Evolutionary conservation across 2,113 vertebrate species (phyloP), one percentile per base, ranked within the genome.

Genomic region (Festucalex cinctus): DNA sequence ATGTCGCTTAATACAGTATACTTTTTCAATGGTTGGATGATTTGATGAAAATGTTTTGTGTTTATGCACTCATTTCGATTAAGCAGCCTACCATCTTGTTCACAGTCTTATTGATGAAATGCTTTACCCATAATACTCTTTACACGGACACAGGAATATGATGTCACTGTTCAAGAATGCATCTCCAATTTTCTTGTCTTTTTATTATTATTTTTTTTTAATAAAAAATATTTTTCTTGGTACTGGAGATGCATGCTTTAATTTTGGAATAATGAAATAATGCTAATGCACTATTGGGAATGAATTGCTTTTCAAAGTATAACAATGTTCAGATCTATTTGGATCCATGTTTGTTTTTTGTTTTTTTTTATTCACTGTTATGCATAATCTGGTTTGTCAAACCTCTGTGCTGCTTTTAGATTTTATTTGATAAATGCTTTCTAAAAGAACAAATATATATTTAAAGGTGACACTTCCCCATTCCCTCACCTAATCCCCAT

Each of bases 391-490:
- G 74, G 49, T 61, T 64, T 70, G 75, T 75, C 69, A 69, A 49
- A 68, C 4, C 28, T 70, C 49, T 75, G 74, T 81, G 82, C 81
- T 90, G 79, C 83, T 87, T 75, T 74, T 49, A 76, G 48, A 70
- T 79, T 46, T 83, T 78, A 71, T 79, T 78, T 75, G 66, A 70
- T 77, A 81, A 74, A 77, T 82, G 65, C 83, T 86, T 83, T 83
- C 83, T 76, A 76, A 82, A 77, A 62, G 73, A 63, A 87, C n/a
- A 75, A 68, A 71, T 78, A 69, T 86, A 82, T 84, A 79, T 80
- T 77, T 72, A 70, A 77, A 59, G 41, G 43, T 63, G 39, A 32
- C 12, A 43, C 66, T 46, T 68, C n/a, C 41, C 16, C 13, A 17
- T 61, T 53, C 28, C 57, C 17, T 17, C 35, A 46, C 43, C 16